These are phyloP conservation scores for Cephus rjabovi DNA, from an alignment of 2,888 invertebrate species.

Conservation along the genomic window DNA sequence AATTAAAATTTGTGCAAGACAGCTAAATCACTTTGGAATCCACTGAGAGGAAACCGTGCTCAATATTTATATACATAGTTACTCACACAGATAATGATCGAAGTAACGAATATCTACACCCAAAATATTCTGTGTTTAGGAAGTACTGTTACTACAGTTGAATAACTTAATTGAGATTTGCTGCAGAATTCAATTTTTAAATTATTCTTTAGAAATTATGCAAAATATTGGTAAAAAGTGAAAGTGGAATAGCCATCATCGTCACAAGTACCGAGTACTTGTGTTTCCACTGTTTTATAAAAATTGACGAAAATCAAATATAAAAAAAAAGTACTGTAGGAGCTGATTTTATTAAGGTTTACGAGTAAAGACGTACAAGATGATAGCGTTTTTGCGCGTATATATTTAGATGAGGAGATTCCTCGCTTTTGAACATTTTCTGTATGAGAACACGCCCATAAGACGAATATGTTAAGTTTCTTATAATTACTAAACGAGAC, in stretches of 20 bases:
- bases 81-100: background rate
- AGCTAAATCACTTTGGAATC: background rate
- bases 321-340: background rate
- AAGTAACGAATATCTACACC: background rate
- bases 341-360: background rate
- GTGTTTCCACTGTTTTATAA: background rate
- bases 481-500: background rate
- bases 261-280: background rate
- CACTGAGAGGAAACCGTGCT: background rate
- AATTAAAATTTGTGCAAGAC: background rate
- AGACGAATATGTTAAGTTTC: background rate
- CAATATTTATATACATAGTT: background rate
- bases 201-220: background rate
- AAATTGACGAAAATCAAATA: background rate
- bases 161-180: background rate
- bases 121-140: background rate
- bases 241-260: background rate
- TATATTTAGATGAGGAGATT: background rate
- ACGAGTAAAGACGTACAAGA: background rate
- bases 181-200: background rate
- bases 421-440: background rate
- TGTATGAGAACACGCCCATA: background rate
- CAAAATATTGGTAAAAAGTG: background rate
- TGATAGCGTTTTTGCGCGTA: background rate
- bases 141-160: background rate